Evolutionary conservation across 2,797 vertebrate species (phyloP).

Genomic region (Helostoma temminkii): DNA sequence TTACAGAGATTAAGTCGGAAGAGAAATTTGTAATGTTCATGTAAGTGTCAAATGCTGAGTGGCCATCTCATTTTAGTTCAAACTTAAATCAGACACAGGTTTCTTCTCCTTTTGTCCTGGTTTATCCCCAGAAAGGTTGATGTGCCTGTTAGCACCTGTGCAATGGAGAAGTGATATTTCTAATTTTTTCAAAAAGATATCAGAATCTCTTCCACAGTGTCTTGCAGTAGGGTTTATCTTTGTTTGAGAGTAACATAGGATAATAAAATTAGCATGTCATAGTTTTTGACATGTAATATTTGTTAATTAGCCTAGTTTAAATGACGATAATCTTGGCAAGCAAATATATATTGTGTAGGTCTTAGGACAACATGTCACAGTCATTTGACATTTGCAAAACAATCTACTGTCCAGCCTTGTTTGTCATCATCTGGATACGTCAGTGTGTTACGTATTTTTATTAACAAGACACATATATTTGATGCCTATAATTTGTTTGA

Average conservation of each 20-base stretch:
- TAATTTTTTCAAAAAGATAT: constrained; percentile 2
- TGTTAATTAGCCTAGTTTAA: constrained; percentile 24
- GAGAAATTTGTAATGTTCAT: constrained; percentile 6
- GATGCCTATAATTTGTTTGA: constrained; percentile 72
- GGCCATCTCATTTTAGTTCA: constrained; percentile 15
- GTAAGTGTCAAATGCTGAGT: constrained; percentile 25
- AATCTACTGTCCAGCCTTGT: constrained; percentile 57
- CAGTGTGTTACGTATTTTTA: constrained; percentile 44
- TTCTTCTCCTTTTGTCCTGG: constrained; percentile 21
- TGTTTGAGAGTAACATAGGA: constrained; percentile 35
- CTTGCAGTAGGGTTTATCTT: constrained; percentile 19
- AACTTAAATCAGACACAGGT: background rate
- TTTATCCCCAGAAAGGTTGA: constrained; percentile 7
- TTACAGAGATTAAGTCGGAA: constrained; percentile 4
- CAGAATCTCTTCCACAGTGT: constrained; percentile 31
- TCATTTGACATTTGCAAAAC: constrained; percentile 47
- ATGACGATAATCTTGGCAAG: constrained; percentile 44
- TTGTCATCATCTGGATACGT: constrained; percentile 51
- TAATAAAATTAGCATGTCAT: constrained; percentile 38
- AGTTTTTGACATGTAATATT: constrained; percentile 36
- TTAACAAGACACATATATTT: constrained; percentile 69
- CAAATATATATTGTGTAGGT: constrained; percentile 55
- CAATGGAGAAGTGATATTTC: constrained; percentile 34
- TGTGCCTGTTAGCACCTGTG: constrained; percentile 2
- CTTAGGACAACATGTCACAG: constrained; percentile 39